Evolutionary conservation across 1,140 invertebrate species (phyloP).

Genomic region (Camponotus pennsylvanicus): DNA sequence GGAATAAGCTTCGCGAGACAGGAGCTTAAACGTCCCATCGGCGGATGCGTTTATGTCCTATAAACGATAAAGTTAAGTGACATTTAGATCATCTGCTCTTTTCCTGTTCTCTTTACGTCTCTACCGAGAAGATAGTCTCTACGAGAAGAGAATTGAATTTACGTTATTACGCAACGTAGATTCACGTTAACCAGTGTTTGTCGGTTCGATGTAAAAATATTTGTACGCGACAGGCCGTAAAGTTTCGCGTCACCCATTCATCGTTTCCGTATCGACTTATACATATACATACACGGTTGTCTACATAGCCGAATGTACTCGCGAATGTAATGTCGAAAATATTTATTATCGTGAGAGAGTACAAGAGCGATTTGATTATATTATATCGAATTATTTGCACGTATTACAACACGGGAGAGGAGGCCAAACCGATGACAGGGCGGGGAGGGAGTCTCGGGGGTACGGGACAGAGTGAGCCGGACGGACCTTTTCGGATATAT

Average conservation of each 20-base stretch:
- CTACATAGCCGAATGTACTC: conserved; percentile 38
- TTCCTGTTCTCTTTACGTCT: neutral
- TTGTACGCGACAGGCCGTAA: neutral
- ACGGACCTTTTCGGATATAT: conserved; percentile 71
- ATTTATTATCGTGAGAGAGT: conserved; percentile 69
- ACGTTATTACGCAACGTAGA: neutral
- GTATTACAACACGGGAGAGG: conserved; percentile 74
- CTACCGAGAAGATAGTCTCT: neutral
- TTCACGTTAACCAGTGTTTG: neutral
- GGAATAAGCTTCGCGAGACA: neutral
- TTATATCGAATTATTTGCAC: conserved; percentile 81
- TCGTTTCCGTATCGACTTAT: conserved; percentile 31
- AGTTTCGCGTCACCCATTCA: conserved; percentile 32
- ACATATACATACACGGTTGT: conserved; percentile 32
- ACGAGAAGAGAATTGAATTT: neutral
- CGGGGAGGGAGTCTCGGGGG: conserved; percentile 58
- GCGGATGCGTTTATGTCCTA: neutral
- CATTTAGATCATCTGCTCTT: neutral
- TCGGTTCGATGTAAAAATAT: conserved; percentile 11
- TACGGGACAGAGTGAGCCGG: conserved; percentile 68
- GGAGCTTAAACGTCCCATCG: neutral
- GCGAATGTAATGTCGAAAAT: conserved; percentile 78
- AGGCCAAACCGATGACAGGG: conserved; percentile 61
- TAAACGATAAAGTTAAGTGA: neutral
- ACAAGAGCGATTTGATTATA: conserved; percentile 76